Base-by-base conservation (phyloP, 2,888 invertebrate genomes). In the Torymus tubicola region DNA sequence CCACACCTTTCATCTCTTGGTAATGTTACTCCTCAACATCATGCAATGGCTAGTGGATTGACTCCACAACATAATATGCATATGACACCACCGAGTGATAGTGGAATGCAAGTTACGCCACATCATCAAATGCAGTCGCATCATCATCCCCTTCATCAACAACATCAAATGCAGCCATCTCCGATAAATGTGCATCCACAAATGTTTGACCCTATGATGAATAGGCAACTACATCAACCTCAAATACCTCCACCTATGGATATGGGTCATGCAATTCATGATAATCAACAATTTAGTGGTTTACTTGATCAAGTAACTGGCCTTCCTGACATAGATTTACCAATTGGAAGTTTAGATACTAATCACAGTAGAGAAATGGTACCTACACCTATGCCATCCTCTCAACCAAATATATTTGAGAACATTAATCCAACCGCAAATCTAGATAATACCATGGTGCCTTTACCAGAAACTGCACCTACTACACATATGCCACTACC, bases 261-360 rank as follows among this genome's bases (percentile, higher is more conserved):
- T 55, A 84, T 88, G 4, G 85, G 85, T 42, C 86, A 84, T 68
- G 79, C 85, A 0, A 75, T 84, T n/a, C 87, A 87, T 50, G 87
- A 89, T 55, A 87, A 86, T 81, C 89, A 87, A 52, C 90, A 87
- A 53, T 89, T 89, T 78, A 81, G 42, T 42, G 42, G 42, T 42
- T 42, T 89, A 16, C 82, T 90, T 0, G 89, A 90, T 80, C 87
- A 90, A 0, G 87, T 87, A 2, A 84, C 88, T 16, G 88, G 87
- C 64, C 85, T 90, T 63, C 86, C 90, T 0, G 90, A 91, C n/a
- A 88, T 90, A 16, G 89, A 89, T 73, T 75, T 90, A 80, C 88
- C 90, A 0, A 87, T 90, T 14, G 89, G 88, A 5, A 86, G 84
- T 70, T 86, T 88, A 13, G 87, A 87, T 12, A 73, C 86, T 2